Percentiles rank a stretch among this genome's conserved stretches.
Conservation (phyloP, 2,888 invertebrate genomes). For the Balanococcus diminutus region DNA sequence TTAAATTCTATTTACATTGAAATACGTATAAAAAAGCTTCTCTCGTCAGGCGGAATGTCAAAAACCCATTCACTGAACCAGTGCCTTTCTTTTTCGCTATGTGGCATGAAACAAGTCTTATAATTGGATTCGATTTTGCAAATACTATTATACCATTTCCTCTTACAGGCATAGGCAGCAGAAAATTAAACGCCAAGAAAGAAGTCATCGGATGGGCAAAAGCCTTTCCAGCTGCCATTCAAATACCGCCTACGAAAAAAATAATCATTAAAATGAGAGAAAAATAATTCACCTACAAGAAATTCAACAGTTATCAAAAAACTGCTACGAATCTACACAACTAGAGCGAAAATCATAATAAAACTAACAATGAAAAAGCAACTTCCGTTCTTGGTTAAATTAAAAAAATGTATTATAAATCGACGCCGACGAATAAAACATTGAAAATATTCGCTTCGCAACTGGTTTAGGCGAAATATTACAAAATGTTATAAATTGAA, state of each 20-base stretch:
- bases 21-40: neutral
- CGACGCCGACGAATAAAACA: neutral
- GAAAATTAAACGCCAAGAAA: neutral
- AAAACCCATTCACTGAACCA: slow-evolving; percentile 2
- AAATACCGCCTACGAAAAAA: neutral
- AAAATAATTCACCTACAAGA: neutral
- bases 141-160: neutral
- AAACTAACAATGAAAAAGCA: slow-evolving; percentile 29
- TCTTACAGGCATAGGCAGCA: neutral
- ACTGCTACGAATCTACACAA: neutral
- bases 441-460: slow-evolving; percentile 18
- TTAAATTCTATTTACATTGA: neutral
- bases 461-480: neutral
- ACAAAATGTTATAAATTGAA: slow-evolving; percentile 12
- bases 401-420: slow-evolving; percentile 6
- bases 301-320: neutral
- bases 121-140: neutral
- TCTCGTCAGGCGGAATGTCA: neutral
- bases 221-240: neutral
- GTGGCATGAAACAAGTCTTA: neutral
- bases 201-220: neutral
- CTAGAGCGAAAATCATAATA: neutral
- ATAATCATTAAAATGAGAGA: slow-evolving; percentile 18
- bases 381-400: slow-evolving; percentile 17
- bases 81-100: neutral